phyloP scores from a whole-genome alignment of 37 sponge, comb jelly and placozoan genomes.

The Petrosia ficiformis region DNA sequence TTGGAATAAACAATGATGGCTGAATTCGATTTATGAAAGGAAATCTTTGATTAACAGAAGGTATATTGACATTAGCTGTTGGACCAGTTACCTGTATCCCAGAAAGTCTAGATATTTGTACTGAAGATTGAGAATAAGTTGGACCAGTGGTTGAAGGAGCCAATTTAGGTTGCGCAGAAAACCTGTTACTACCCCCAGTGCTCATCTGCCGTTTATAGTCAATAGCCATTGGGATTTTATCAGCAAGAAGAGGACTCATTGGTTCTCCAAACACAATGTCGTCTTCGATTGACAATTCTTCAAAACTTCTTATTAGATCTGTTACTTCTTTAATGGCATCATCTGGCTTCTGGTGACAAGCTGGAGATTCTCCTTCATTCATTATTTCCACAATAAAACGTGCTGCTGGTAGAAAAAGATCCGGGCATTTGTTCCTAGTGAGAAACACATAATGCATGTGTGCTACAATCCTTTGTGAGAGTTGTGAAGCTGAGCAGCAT shows the following conservation, averaged over 20 bases:
- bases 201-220: not conserved
- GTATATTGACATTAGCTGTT: not conserved
- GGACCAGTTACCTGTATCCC: not conserved
- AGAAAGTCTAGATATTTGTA: not conserved
- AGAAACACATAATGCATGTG: slow-evolving; percentile 32
- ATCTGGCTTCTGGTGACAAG: not conserved
- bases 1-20: not conserved
- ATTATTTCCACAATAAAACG: not conserved
- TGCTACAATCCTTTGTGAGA: slow-evolving; percentile 5
- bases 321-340: not conserved
- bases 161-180: not conserved
- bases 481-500: not conserved
- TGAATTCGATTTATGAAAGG: not conserved
- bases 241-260: not conserved
- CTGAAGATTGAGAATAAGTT: not conserved
- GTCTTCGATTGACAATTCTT: slow-evolving; percentile 4
- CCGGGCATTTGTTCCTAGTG: not conserved
- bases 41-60: not conserved
- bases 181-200: not conserved
- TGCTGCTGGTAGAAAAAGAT: slow-evolving; percentile 4
- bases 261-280: not conserved
- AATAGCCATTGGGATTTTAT: not conserved
- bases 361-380: not conserved
- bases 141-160: not conserved
- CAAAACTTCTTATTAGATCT: not conserved